These are phyloP conservation scores for Epinotia bilunana DNA, from an alignment of 2,888 invertebrate species.

Conservation along the genomic window DNA sequence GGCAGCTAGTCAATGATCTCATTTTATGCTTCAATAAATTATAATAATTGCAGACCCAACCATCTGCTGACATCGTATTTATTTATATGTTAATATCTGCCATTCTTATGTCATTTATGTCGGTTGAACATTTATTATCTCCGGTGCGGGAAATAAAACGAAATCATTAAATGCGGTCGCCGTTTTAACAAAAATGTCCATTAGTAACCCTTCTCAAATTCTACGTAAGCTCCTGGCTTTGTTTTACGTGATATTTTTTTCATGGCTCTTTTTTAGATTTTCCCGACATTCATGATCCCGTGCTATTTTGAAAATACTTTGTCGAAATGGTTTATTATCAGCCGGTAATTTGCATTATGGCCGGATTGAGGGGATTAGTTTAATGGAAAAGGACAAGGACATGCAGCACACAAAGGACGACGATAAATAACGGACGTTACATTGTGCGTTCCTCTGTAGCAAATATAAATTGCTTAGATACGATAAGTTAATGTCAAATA, in stretches of 20 bases:
- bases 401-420: not conserved
- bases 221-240: slow-evolving; percentile 62
- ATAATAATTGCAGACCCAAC: not conserved
- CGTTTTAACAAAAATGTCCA: slow-evolving; percentile 68
- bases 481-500: slow-evolving; percentile 30
- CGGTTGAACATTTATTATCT: slow-evolving; percentile 55
- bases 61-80: slow-evolving; percentile 29
- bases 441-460: not conserved
- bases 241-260: slow-evolving; percentile 52
- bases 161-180: slow-evolving; percentile 59
- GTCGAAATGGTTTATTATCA: slow-evolving; percentile 36
- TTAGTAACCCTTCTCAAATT: slow-evolving; percentile 71
- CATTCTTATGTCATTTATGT: slow-evolving; percentile 53
- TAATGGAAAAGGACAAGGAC: slow-evolving; percentile 26
- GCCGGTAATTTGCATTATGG: slow-evolving; percentile 34
- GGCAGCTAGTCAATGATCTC: not conserved
- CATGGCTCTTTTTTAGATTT: slow-evolving; percentile 45
- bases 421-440: slow-evolving; percentile 2
- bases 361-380: slow-evolving; percentile 14
- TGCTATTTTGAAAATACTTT: slow-evolving; percentile 33
- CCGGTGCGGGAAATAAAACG: slow-evolving; percentile 54
- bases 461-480: slow-evolving; percentile 3
- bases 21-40: slow-evolving; percentile 4
- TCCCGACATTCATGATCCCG: slow-evolving; percentile 42
- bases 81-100: slow-evolving; percentile 41